phyloP scores from a whole-genome alignment of 1,140 invertebrate species.

The Triops longicaudatus region DNA sequence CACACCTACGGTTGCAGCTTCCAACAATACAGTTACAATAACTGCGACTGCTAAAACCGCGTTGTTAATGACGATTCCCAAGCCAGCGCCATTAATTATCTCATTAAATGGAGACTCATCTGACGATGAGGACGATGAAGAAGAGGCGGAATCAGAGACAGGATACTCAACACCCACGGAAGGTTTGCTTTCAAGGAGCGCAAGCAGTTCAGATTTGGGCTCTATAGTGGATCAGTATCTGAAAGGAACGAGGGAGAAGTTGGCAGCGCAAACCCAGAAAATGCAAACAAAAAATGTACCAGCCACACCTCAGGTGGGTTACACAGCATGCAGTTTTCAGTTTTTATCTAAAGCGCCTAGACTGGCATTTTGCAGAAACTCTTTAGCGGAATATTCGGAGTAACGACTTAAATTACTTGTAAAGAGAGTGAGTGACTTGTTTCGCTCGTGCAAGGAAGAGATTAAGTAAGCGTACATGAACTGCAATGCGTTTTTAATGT shows the following conservation, averaged over 20 bases:
- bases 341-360: neutral
- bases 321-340: neutral
- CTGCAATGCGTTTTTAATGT: too few species aligned
- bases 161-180: neutral
- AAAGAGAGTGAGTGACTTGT: too few species aligned
- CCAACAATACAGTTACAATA: neutral
- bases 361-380: neutral
- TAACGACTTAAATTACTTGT: too few species aligned
- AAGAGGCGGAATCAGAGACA: neutral
- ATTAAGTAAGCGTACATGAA: too few species aligned
- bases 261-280: neutral
- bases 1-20: neutral
- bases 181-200: neutral
- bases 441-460: too few species aligned
- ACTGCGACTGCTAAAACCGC: neutral
- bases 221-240: neutral
- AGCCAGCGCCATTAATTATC: slow-evolving; percentile 2
- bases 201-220: neutral
- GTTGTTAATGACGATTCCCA: neutral
- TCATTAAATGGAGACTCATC: neutral
- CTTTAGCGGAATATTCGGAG: too few species aligned
- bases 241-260: neutral
- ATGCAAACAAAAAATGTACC: neutral
- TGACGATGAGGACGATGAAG: neutral
- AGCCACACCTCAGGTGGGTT: neutral